Evolutionary conservation across 2,888 invertebrate species (phyloP), one percentile per base, ranked within the genome.

Genomic region (Subacronicta megacephala): DNA sequence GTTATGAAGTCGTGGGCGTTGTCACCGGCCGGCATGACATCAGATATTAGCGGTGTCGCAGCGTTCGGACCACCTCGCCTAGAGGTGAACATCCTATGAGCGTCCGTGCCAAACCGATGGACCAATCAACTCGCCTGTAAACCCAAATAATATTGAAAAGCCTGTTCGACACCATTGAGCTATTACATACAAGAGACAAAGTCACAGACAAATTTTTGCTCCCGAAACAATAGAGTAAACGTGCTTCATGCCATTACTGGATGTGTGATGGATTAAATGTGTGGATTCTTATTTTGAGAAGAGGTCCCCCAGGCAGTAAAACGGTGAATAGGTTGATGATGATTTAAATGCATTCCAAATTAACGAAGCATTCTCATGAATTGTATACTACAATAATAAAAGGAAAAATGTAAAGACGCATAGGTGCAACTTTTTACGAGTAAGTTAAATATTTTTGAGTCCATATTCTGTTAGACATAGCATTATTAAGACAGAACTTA

Each of bases 11-110:
- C 44, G 71, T 61, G 77, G 75, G 70, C 75, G 80, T 75, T 66
- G 76, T 67, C 62, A 55, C 85, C 84, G 74, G 72, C 55, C 77
- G 71, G 81, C 80, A 85, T 90, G 90, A 91, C 89, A 89, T 90
- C 89, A 90, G 86, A 82, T 62, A 66, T 80, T 82, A 67, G 78
- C 72, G 78, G 77, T 75, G 78, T 79, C 72, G 75, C 77, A 77
- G 74, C 62, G 67, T 76, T 50, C 62, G 55, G 46, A 51, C 69
- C 62, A 57, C 36, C 66, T 58, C 66, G 60, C 55, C 69, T 55
- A 73, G 85, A 91, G 92, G 92, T 92, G 82, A 92, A 92, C 84
- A 91, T 90, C 92, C 92, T 90, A 80, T 79, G 77, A 64, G 73
- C 77, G 82, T 80, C 82, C 79, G 80, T 79, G 82, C 76, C 77